Conservation (phyloP, 2,113 vertebrate genomes). For the Antigone vipio region DNA sequence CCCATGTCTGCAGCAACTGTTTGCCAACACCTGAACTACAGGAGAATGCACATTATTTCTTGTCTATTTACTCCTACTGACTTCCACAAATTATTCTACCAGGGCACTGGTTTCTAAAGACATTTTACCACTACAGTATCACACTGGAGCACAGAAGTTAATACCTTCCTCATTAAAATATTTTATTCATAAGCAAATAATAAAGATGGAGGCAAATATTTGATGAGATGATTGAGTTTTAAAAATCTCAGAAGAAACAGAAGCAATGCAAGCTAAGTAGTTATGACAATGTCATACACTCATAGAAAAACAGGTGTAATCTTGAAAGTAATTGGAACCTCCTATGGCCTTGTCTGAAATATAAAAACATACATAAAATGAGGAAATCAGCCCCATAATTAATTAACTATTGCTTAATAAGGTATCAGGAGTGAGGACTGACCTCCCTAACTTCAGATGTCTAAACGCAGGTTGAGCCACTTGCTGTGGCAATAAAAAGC, state of each 20-base stretch:
- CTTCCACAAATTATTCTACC: neutral
- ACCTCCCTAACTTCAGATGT: neutral
- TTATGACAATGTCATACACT: neutral
- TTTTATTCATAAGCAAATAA: slow-evolving; percentile 55
- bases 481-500: neutral
- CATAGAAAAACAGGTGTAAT: neutral
- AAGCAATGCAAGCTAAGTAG: neutral
- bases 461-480: neutral
- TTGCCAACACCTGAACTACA: neutral
- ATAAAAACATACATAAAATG: neutral
- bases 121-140: neutral
- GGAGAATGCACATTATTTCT: neutral
- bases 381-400: neutral
- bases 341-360: neutral
- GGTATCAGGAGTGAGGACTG: neutral
- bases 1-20: neutral
- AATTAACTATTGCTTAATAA: neutral
- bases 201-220: neutral
- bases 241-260: slow-evolving; percentile 14
- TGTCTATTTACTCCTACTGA: neutral
- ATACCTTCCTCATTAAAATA: neutral
- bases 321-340: neutral
- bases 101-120: neutral
- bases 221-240: neutral
- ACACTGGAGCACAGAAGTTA: neutral